Evolutionary conservation across 2,797 vertebrate genomes (phyloP).

Genomic region (Coregonus sp.): DNA sequence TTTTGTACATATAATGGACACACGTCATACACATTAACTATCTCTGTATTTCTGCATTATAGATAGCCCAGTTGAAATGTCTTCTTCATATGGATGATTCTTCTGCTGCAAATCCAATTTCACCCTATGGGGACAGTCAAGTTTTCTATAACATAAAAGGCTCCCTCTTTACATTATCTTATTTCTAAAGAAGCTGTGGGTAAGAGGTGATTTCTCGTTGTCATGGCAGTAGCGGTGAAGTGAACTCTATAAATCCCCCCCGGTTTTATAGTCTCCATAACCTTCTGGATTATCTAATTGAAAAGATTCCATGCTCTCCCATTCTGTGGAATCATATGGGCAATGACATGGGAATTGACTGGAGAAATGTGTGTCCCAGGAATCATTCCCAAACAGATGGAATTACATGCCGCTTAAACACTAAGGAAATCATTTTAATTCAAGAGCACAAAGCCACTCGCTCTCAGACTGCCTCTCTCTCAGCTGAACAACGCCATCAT

Average conservation of each 20-base stretch:
- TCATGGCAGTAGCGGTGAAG: neutral
- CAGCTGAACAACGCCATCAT: constrained; percentile 43
- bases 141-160: no score
- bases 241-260: neutral
- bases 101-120: neutral
- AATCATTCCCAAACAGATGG: constrained; percentile 65
- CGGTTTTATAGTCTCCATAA: constrained; percentile 28
- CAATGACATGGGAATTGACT: constrained; percentile 47
- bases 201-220: neutral
- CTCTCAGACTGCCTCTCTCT: constrained; percentile 35
- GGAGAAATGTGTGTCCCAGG: constrained; percentile 50
- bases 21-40: neutral
- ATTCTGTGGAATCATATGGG: constrained; percentile 46
- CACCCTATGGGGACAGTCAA: neutral
- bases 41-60: no score
- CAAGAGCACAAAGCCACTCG: constrained; percentile 48
- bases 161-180: neutral
- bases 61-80: neutral
- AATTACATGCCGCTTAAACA: constrained; percentile 76
- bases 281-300: constrained; percentile 51
- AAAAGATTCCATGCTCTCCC: constrained; percentile 45
- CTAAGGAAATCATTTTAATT: constrained; percentile 65
- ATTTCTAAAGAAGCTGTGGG: neutral
- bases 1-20: neutral
- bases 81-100: neutral